These are phyloP conservation scores for Acomys russatus DNA, from an alignment of 2,797 vertebrate species.

Conservation along the genomic window DNA sequence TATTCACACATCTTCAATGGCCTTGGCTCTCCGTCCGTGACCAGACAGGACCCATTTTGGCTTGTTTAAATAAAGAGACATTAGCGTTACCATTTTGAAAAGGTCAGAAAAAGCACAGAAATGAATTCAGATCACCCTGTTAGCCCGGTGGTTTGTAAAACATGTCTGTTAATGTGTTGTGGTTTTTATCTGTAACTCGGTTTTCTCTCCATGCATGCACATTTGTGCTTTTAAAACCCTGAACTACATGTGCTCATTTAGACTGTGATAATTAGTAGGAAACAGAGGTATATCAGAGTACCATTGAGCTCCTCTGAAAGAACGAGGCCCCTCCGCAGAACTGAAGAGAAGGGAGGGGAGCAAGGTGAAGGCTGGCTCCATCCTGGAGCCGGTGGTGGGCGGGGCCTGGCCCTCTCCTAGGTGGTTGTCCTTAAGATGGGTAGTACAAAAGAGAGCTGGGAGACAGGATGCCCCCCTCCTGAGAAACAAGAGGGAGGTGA, in stretches of 20 bases:
- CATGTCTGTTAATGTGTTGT: neutral
- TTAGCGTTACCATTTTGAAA: slow-evolving; percentile 5
- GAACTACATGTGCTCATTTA: neutral
- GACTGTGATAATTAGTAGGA: neutral
- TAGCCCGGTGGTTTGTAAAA: neutral
- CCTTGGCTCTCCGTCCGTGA: neutral
- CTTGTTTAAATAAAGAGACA: neutral
- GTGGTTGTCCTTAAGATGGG: neutral
- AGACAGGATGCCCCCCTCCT: neutral
- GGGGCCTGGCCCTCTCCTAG: neutral
- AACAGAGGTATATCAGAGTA: neutral
- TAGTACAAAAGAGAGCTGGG: neutral
- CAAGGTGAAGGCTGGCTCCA: neutral
- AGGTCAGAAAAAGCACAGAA: slow-evolving; percentile 42
- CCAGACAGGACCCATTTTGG: neutral
- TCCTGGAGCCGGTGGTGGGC: neutral
- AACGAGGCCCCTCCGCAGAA: neutral
- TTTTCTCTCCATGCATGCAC: neutral
- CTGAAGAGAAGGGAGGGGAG: neutral
- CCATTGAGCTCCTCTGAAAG: neutral
- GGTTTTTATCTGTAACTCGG: neutral
- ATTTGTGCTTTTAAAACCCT: neutral
- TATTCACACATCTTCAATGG: neutral
- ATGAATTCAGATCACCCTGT: neutral
- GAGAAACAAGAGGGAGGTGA: neutral